Percentiles rank a stretch among this genome's conserved stretches.
These are phyloP conservation scores for Novumbra hubbsi DNA, from an alignment of 2,797 vertebrate genomes.

Conservation along the genomic window DNA sequence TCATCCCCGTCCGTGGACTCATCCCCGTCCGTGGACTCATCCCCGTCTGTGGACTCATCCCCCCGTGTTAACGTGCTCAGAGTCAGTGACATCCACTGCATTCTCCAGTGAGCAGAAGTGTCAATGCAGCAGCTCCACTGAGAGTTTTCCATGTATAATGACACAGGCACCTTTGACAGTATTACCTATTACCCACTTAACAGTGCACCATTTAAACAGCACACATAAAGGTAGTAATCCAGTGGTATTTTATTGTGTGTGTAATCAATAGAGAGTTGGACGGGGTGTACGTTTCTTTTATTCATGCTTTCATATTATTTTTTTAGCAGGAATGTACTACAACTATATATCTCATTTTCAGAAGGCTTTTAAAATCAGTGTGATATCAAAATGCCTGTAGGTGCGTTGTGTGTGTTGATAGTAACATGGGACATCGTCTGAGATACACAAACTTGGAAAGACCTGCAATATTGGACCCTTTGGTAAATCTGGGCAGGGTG, in stretches of 20 bases:
- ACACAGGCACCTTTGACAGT: background rate
- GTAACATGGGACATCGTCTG: background rate
- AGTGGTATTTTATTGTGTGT: constrained; percentile 2
- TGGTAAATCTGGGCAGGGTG: too few species aligned
- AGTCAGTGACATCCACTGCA: background rate
- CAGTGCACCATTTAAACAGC: constrained; percentile 4
- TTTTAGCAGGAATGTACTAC: background rate
- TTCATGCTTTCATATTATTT: background rate
- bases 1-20: too few species aligned
- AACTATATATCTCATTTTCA: background rate
- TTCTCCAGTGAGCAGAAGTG: too few species aligned
- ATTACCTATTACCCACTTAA: background rate
- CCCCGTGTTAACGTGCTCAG: background rate
- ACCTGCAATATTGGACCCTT: background rate
- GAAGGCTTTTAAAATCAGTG: background rate
- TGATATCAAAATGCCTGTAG: background rate
- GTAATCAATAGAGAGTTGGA: constrained; percentile 7
- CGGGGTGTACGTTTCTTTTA: constrained; percentile 18
- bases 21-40: too few species aligned
- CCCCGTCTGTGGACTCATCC: too few species aligned
- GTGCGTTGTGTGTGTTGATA: background rate
- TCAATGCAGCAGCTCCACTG: background rate
- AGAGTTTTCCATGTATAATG: constrained; percentile 15
- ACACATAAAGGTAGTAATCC: constrained; percentile 9
- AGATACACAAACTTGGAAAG: background rate